Conservation (phyloP, 2,888 invertebrate species). For the Aproaerema taeniolella region DNA sequence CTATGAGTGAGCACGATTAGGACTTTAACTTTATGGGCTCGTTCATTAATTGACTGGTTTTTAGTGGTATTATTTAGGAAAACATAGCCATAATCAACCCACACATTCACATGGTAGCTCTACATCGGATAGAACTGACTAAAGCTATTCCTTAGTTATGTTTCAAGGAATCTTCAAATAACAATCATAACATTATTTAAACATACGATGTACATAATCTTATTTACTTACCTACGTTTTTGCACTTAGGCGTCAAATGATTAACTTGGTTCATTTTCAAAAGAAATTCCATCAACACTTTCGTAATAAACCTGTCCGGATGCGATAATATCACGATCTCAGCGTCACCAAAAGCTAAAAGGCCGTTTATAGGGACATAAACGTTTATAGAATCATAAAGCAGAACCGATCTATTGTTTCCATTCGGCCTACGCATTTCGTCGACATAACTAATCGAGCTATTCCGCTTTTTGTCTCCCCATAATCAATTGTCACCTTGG, state of each 20-base stretch:
- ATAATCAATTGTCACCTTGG: slow-evolving; percentile 73
- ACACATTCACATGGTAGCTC: no score
- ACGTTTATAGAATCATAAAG: slow-evolving; percentile 76
- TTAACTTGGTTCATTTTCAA: slow-evolving; percentile 43
- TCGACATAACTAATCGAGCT: slow-evolving; percentile 69
- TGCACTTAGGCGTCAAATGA: no score
- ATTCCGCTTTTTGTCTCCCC: slow-evolving; percentile 70
- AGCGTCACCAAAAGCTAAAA: slow-evolving; percentile 64
- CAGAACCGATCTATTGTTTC: slow-evolving; percentile 71
- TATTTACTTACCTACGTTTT: no score
- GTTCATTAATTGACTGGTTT: slow-evolving; percentile 17
- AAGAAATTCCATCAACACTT: slow-evolving; percentile 49
- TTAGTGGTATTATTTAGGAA: slow-evolving; percentile 9
- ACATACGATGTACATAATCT: no score
- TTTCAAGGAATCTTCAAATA: no score
- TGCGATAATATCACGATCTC: slow-evolving; percentile 66
- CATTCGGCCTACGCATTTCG: slow-evolving; percentile 60
- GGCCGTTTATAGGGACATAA: slow-evolving; percentile 70
- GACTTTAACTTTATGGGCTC: slow-evolving; percentile 29
- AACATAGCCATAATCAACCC: slow-evolving; percentile 14
- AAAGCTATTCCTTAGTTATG: no score
- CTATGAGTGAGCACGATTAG: slow-evolving; percentile 54
- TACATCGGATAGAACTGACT: no score
- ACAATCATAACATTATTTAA: no score
- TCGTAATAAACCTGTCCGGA: slow-evolving; percentile 61